Evolutionary conservation across 30 jellyfish, hydroid and myxozoan species (phyloP).

Genomic region (Calvadosia cruxmelitensis): DNA sequence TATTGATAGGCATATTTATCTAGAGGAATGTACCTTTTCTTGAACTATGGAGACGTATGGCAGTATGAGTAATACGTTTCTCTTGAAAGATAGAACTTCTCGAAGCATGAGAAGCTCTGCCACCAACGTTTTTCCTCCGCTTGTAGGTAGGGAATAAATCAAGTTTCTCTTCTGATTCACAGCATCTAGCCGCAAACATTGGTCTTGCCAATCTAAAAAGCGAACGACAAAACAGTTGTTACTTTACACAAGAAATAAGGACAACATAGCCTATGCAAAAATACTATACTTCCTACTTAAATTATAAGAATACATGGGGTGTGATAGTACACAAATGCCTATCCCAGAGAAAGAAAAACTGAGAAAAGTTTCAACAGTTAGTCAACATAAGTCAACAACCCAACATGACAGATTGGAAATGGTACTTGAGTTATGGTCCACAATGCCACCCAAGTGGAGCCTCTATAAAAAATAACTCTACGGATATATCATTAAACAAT

Average conservation of each 20-base stretch:
- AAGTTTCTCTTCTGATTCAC: conserved; percentile 34
- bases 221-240: background rate
- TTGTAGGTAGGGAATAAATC: conserved; percentile 89
- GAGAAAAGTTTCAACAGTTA: too few species aligned
- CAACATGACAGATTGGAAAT: too few species aligned
- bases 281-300: background rate
- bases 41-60: conserved; percentile 96
- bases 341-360: too few species aligned
- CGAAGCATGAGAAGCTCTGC: conserved; percentile 85
- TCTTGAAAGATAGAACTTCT: conserved; percentile 49
- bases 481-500: too few species aligned
- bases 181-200: conserved; percentile 53
- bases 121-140: conserved; percentile 98
- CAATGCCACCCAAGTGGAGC: too few species aligned
- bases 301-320: too few species aligned
- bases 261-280: background rate
- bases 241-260: background rate
- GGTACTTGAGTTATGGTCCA: too few species aligned
- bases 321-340: too few species aligned
- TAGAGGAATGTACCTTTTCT: conserved; percentile 96
- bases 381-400: too few species aligned
- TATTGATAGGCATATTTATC: too few species aligned
- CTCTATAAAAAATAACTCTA: too few species aligned
- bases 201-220: conserved; percentile 81
- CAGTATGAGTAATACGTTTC: conserved; percentile 54